Evolutionary conservation across 2,888 invertebrate genomes (phyloP), one percentile per base, ranked within the genome.

Genomic region (Pteria penguin): DNA sequence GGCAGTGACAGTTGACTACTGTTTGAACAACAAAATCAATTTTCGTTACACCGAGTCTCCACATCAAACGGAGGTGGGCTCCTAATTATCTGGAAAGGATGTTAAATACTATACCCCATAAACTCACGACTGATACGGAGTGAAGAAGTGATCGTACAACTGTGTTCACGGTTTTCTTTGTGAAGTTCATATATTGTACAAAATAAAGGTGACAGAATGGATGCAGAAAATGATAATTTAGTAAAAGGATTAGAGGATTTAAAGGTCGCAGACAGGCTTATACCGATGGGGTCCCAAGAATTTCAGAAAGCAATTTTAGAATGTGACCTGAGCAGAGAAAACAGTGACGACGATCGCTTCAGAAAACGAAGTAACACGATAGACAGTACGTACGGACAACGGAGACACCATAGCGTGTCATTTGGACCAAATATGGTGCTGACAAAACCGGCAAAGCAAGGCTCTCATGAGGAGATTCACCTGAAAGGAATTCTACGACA

Each of bases 281-380:
- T 72, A 22, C 72, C 72, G 5, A 57, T 33, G n/a, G 72, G 72
- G n/a, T 72, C 72, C 27, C 72, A 72, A 31, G 72, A 72, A 36
- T 72, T 72, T 29, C 72, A 65, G 29, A 55, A 72, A 24, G 65
- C 36, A 4, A 26, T 72, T 4, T 32, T 65, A 31, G 65, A 57
- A 22, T 72, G 65, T 55, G 72, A 65, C 8, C 33, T 31, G 26
- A 45, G 45, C 45, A 45, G 45, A 45, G 65, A 65, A 36, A 52
- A 32, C 4, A 29, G 45, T 29, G 65, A 72, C 5, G 58, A 65
- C 26, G 36, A n/a, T 4, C 32, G 26, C 4, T 72, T 72, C 36
- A 31, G 72, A 31, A 31, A 72, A 26, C 36, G 72, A 65, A 72
- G 72, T 29, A 63, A 72, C 22, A 72, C 72, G n/a, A 65, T 72